A percentile compares a stretch with the other conserved stretches of the same genome.
These are phyloP conservation scores for Bradysia coprophila DNA, from an alignment of 1,140 invertebrate genomes.

Conservation along the genomic window DNA sequence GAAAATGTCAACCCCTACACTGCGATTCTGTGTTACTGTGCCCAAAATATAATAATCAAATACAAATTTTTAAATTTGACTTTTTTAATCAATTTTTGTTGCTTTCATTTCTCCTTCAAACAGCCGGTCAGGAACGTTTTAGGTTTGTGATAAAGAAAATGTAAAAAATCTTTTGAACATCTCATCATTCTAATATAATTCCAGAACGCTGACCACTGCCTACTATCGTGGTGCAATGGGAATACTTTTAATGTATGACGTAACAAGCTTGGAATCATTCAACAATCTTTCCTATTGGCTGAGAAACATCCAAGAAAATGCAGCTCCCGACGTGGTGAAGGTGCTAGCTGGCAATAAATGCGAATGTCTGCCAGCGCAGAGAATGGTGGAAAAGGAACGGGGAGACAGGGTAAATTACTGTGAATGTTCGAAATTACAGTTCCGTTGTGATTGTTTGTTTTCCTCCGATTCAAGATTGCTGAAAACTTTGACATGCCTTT, in stretches of 20 bases:
- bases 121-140: constrained; percentile 14
- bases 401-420: constrained; percentile 49
- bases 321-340: constrained; percentile 67
- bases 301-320: constrained; percentile 75
- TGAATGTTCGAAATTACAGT: too few relatives aligned
- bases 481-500: constrained; percentile 84
- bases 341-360: constrained; percentile 73
- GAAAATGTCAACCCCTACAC: too few relatives aligned
- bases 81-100: too few relatives aligned
- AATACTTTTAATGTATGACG: constrained; percentile 72
- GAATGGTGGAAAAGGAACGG: constrained; percentile 55
- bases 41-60: too few relatives aligned
- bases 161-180: constrained; percentile 26
- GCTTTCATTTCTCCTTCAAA: too few relatives aligned
- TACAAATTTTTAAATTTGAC: too few relatives aligned
- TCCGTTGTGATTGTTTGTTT: background rate
- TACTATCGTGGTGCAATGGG: constrained; percentile 78
- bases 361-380: constrained; percentile 46
- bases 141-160: constrained; percentile 9
- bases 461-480: constrained; percentile 44
- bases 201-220: constrained; percentile 67
- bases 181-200: constrained; percentile 53
- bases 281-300: constrained; percentile 76
- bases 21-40: too few relatives aligned
- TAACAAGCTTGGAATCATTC: constrained; percentile 70